Percentiles rank a stretch among this genome's conserved stretches.
Conservation (phyloP, 2,797 vertebrate species). For the Antennarius maculatus region DNA sequence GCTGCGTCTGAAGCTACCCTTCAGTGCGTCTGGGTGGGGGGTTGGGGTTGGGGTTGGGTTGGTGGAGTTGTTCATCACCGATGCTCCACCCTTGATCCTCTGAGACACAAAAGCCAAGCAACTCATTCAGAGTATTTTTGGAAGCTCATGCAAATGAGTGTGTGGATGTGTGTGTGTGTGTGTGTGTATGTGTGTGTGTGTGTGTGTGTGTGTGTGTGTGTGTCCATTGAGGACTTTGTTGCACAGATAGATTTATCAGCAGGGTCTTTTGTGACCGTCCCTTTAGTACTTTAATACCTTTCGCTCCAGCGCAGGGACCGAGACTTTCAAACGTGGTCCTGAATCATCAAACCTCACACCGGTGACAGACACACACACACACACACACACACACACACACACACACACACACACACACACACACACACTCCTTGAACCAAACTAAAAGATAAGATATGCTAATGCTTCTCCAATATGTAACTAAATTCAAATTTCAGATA, state of each 20-base stretch:
- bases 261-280: constrained; percentile 65
- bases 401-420: constrained; percentile 18
- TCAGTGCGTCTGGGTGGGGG: constrained; percentile 11
- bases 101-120: constrained; percentile 67
- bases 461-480: constrained; percentile 47
- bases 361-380: constrained; percentile 44
- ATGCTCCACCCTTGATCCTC: constrained; percentile 61
- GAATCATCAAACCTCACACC: constrained; percentile 30
- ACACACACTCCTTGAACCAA: constrained; percentile 41
- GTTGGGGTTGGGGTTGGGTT: not conserved
- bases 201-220: constrained; percentile 30
- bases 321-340: constrained; percentile 39
- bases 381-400: too few species aligned
- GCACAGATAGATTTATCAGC: constrained; percentile 79
- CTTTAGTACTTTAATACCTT: constrained; percentile 50
- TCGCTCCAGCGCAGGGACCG: constrained; percentile 46
- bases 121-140: constrained; percentile 64
- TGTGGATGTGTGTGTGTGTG: constrained; percentile 2
- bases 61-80: constrained; percentile 27
- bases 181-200: constrained; percentile 7
- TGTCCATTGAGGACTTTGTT: constrained; percentile 67
- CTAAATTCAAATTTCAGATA: constrained; percentile 65
- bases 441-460: constrained; percentile 28
- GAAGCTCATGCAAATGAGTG: constrained; percentile 65
- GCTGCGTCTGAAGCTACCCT: constrained; percentile 27